These are phyloP conservation scores for Carlito syrichta DNA, from an alignment of 2,113 vertebrate species.

Conservation along the genomic window DNA sequence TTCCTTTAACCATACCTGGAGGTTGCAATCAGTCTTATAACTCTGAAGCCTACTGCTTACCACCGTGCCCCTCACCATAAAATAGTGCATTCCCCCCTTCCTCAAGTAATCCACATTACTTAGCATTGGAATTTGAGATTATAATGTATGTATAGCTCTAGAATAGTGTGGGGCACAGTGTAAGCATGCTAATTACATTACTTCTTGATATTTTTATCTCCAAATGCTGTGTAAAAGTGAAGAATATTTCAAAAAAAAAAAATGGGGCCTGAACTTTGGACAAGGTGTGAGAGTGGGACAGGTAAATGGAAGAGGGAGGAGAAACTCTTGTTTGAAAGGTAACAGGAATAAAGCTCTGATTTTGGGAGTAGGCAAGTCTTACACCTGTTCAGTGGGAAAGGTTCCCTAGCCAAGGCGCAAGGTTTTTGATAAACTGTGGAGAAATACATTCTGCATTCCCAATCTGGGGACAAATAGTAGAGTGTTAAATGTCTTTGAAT, in stretches of 20 bases:
- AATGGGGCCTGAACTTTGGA: not conserved
- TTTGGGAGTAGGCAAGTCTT: not conserved
- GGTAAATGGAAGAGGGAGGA: not conserved
- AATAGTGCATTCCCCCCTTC: not conserved
- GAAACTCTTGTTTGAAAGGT: rapidly evolving
- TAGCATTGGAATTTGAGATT: not conserved
- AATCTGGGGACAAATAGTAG: not conserved
- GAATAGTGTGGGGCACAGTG: not conserved
- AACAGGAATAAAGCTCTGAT: not conserved
- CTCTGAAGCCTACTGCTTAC: not conserved
- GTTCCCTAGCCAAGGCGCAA: not conserved
- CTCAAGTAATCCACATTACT: not conserved
- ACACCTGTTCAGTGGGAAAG: not conserved
- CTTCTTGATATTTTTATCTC: not conserved
- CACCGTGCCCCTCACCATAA: not conserved
- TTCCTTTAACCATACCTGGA: not conserved
- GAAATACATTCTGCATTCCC: not conserved
- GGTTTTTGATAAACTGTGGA: not conserved
- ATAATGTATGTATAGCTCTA: too few relatives aligned
- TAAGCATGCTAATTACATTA: not conserved
- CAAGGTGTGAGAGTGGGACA: not conserved
- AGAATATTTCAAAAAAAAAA: not conserved
- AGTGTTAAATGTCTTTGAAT: too few relatives aligned
- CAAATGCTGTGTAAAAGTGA: not conserved
- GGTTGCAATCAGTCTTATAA: not conserved